Evolutionary conservation across 2,888 invertebrate genomes (phyloP), one percentile per base, ranked within the genome.

Genomic region (Dryococelus australis): DNA sequence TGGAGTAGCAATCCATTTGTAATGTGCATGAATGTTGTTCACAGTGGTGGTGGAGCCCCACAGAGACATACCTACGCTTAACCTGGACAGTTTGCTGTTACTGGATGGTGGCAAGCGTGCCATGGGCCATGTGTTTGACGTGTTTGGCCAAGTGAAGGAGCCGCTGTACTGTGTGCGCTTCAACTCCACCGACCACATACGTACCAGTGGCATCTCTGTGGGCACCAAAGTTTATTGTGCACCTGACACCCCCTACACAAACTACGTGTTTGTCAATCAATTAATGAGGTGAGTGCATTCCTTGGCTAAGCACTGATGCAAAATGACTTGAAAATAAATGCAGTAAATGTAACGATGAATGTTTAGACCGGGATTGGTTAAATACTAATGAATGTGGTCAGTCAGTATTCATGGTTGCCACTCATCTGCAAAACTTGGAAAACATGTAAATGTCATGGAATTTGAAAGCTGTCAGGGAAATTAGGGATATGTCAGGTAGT

Each of bases 161-260:
- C 99, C 99, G 0, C 94, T 96, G 90, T 99, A 99, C 92, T 96
- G 97, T 90, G 95, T 99, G n/a, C 94, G 98, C 5, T 99, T 99
- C 92, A 98, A 98, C 93, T 95, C 95, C 0, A 92, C 92, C 20
- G 94, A 96, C 86, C 97, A 99, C 91, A 97, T 97, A 86, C 92
- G 94, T 85, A 94, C 95, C 84, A 94, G 94, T 89, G 95, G 95
- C 85, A 94, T 97, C 3, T 91, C 93, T 90, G 92, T 95, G 85
- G 97, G 97, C 85, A 94, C 95, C 92, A 94, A 94, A 13, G 97
- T 99, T 8, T 99, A 94, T 93, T 97, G 96, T 90, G 98, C 98
- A 28, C 98, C 98, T 0, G 94, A 95, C 90, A 95, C 95, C 0
- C 93, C 94, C 53, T 96, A 97, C 91, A 96, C 97, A 81, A 95